phyloP scores from a whole-genome alignment of 2,797 vertebrate genomes.

The Lutra lutra region DNA sequence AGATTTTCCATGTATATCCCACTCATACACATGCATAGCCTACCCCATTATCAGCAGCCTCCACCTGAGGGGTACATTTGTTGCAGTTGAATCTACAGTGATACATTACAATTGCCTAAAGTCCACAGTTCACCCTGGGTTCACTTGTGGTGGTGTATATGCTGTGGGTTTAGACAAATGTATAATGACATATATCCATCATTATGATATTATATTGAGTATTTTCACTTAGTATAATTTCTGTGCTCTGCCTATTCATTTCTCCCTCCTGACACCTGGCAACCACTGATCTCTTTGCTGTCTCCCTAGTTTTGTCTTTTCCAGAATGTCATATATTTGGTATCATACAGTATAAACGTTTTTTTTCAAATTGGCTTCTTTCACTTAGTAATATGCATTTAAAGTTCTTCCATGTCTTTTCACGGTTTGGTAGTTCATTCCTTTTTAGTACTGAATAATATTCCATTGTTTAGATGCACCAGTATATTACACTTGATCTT shows the following conservation, averaged over 20 bases:
- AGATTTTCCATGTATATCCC: background rate
- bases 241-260: background rate
- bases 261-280: background rate
- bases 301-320: background rate
- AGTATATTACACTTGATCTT: background rate
- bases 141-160: background rate
- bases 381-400: background rate
- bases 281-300: background rate
- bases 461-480: background rate
- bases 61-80: background rate
- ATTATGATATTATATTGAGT: background rate
- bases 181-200: background rate
- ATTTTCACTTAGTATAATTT: background rate
- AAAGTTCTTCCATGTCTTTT: background rate
- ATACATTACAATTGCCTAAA: background rate
- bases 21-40: background rate
- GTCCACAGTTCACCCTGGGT: background rate
- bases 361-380: constrained; percentile 11
- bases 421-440: background rate
- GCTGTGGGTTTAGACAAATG: background rate
- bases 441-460: background rate
- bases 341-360: background rate
- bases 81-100: background rate
- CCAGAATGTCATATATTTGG: background rate
- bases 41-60: background rate